Evolutionary conservation across 2,797 vertebrate genomes (phyloP), one percentile per base, ranked within the genome.

Genomic region (Etheostoma perlongum): DNA sequence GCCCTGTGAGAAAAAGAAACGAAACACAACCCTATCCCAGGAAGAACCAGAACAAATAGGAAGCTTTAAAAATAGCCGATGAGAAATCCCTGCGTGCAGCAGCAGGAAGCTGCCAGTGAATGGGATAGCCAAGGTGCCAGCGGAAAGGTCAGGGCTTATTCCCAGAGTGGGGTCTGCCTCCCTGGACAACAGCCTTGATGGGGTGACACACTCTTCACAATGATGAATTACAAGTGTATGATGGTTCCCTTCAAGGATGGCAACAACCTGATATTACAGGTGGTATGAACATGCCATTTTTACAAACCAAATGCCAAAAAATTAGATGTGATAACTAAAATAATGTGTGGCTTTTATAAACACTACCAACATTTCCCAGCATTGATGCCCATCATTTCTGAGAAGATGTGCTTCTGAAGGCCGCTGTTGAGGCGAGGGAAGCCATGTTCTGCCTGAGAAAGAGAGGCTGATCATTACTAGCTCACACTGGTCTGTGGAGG

Each of bases 31-130:
- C 63, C 61, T 48, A 72, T 72, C 71, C 72, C 84, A 88, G 86
- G 87, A 93, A 90, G 89, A 58, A 57, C 21, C 49, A 77, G 85
- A 85, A 87, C 82, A 90, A 92, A 90, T 80, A 85, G 81, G 83
- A 89, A 81, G 86, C 66, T 86, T 89, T 88, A 90, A 87, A 92
- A 92, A 90, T 90, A 93, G 76, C 78, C 0, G 0, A n/a, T 68
- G 81, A 91, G 82, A 89, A 91, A 83, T 78, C 73, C 64, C 76
- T 76, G 74, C 15, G 4, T 27, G 68, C 54, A 76, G 76, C 66
- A 68, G 82, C 88, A 93, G 93, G 91, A 93, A 91, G 89, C 85
- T 7, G 40, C 3, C 49, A 67, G 67, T 83, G 79, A 86, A 92
- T 82, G 69, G 78, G 70, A 67, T 0, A 27, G 74, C 63, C 52